Evolutionary conservation across 2,888 invertebrate species (phyloP), one percentile per base, ranked within the genome.

Genomic region (Tetragonisca angustula): DNA sequence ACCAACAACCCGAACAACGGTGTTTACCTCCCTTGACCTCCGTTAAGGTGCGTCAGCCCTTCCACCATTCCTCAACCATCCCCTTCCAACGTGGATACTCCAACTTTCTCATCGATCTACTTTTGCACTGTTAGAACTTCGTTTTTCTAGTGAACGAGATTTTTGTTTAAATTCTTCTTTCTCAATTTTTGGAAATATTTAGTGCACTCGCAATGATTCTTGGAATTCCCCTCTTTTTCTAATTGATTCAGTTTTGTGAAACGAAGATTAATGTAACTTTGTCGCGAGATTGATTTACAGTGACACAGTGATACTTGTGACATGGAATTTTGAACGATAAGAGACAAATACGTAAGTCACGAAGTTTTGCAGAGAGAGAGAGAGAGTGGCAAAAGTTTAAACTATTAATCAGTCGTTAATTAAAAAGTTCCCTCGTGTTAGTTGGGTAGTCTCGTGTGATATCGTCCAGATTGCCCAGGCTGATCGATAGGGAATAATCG

Each of bases 21-120:
- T 85, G 87, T 87, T 87, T 79, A 74, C 79, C 74, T 83, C 80
- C 83, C 88, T 76, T 88, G 79, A 76, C 83, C 83, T 71, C 61
- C 69, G 72, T 61, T 70, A 77, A 76, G 83, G 81, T 83, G 72
- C 75, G 79, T 36, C 62, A 62, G 59, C 64, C 76, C 84, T 79
- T 77, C 61, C 79, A 67, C 52, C 52, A 17, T n/a, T 17, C 21
- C 64, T 49, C 61, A 9, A 19, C 9, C 24, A 32, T 61, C 1
- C 2, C 24, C 24, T 56, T 43, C 43, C 6, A 15, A 2, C 65
- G 9, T 36, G n/a, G 13, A 24, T 13, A 15, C 52, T 52, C 50
- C 24, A 19, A 36, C 15, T 56, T 24, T 11, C 17, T 61, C 15
- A 1, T 61, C 6, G 24, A 61, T 24, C 24, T 6, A 24, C 24